Evolutionary conservation across 2,888 invertebrate species (phyloP).

Genomic region (Ormyrus labotus): DNA sequence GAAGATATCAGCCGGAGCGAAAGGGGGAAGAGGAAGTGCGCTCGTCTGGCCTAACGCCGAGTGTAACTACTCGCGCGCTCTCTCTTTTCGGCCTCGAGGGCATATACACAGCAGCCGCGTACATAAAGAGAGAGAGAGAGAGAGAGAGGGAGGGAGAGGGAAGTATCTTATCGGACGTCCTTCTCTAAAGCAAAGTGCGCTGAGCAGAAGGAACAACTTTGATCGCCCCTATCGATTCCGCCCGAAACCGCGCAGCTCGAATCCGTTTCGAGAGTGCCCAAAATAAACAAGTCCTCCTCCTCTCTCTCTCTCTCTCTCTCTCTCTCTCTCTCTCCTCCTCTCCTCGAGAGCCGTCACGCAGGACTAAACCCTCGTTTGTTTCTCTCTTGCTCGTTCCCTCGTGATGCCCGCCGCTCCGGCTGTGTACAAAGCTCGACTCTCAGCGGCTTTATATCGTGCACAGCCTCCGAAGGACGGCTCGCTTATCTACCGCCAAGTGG

Average conservation of each 20-base stretch:
- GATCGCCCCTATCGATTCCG: constrained; percentile 29
- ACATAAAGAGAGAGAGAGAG: too few species aligned
- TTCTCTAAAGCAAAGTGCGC: background rate
- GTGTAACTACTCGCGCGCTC: constrained; percentile 10
- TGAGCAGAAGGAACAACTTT: constrained; percentile 22
- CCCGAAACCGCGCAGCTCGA: background rate
- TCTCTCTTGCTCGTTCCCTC: constrained; percentile 3
- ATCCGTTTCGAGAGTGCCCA: constrained; percentile 1
- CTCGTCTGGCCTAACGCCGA: constrained; percentile 7
- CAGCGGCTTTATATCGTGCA: too few species aligned
- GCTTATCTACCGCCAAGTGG: constrained; percentile 1
- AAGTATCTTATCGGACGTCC: background rate
- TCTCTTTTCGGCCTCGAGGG: constrained; percentile 21
- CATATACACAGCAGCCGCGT: background rate
- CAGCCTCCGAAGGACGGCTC: too few species aligned
- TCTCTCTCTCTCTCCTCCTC: background rate
- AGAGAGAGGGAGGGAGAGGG: too few species aligned
- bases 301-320: background rate
- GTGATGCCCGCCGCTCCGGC: background rate
- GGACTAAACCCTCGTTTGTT: background rate
- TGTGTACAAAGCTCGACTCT: background rate
- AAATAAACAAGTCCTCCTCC: constrained; percentile 19
- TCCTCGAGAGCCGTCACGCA: background rate
- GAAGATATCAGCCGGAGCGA: constrained; percentile 38
- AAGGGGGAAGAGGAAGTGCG: constrained; percentile 6